Percentiles rank a stretch among this genome's conserved stretches.
These are phyloP conservation scores for Helicoverpa armigera DNA, from an alignment of 1,140 invertebrate species.

Conservation along the genomic window DNA sequence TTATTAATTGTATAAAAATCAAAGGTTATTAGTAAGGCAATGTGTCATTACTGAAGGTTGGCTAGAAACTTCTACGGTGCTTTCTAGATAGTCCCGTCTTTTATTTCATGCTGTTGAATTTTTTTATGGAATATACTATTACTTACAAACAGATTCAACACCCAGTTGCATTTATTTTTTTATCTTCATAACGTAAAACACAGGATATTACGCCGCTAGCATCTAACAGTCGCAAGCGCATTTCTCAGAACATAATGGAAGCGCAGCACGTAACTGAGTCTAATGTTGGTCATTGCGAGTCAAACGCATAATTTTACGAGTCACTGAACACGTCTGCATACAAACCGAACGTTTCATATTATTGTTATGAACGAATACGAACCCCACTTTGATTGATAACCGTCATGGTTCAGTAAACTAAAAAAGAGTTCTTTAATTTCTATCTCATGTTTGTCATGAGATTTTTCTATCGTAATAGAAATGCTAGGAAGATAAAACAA, in stretches of 20 bases:
- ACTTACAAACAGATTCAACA: no score
- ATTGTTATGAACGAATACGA: slow-evolving; percentile 31
- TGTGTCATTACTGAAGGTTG: background rate
- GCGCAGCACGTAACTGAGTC: slow-evolving; percentile 56
- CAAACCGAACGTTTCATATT: slow-evolving; percentile 51
- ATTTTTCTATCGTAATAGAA: no score
- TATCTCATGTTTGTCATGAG: no score
- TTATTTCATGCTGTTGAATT: no score
- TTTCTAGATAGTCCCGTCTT: no score
- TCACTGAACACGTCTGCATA: slow-evolving; percentile 58
- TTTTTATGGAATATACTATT: no score
- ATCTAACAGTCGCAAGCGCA: slow-evolving; percentile 19
- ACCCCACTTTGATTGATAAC: background rate
- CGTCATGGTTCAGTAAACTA: background rate
- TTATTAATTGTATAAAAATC: background rate
- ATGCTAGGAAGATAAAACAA: no score
- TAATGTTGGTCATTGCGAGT: slow-evolving; percentile 56
- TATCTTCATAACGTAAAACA: slow-evolving; percentile 21
- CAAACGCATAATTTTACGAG: slow-evolving; percentile 65
- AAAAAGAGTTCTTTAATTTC: background rate
- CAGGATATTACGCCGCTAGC: slow-evolving; percentile 49
- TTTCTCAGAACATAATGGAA: slow-evolving; percentile 57
- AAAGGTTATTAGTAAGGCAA: slow-evolving; percentile 19
- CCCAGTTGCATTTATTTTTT: no score
- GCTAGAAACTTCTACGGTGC: no score